phyloP scores from a whole-genome alignment of 2,888 invertebrate species.

The Euproctis similis region DNA sequence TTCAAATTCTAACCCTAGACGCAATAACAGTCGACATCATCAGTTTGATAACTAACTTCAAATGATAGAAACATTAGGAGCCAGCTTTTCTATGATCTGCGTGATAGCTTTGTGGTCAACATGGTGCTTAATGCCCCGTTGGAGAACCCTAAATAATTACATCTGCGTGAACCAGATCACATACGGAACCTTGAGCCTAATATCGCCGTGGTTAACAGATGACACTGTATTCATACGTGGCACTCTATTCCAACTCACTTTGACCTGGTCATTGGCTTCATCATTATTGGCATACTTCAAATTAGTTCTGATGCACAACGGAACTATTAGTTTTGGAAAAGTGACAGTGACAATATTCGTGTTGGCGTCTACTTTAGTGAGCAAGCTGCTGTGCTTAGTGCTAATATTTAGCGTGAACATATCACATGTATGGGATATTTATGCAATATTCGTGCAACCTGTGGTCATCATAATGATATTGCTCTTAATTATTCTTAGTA shows the following conservation, averaged over 20 bases:
- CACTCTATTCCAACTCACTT: not conserved
- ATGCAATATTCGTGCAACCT: accelerated
- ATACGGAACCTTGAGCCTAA: slow-evolving; percentile 2
- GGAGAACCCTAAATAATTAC: slow-evolving; percentile 7
- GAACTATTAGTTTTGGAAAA: slow-evolving; percentile 14
- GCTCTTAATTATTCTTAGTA: slow-evolving; percentile 13
- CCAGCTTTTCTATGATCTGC: slow-evolving; percentile 2
- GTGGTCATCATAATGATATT: slow-evolving; percentile 8
- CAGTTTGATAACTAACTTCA: too few relatives aligned
- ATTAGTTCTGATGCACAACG: slow-evolving; percentile 13
- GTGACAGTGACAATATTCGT: slow-evolving; percentile 9
- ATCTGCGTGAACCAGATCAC: slow-evolving; percentile 5
- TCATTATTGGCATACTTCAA: slow-evolving; percentile 14
- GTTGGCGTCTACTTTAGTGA: not conserved
- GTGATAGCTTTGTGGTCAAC: slow-evolving; percentile 1
- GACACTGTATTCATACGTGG: too few relatives aligned
- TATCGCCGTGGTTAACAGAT: not conserved
- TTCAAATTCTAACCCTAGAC: too few relatives aligned
- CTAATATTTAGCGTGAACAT: too few relatives aligned
- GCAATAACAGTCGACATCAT: too few relatives aligned
- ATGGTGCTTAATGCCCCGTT: slow-evolving; percentile 6
- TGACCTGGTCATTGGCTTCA: slow-evolving; percentile 9
- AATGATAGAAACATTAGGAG: too few relatives aligned
- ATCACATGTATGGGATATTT: not conserved
- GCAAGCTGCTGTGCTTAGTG: not conserved